Evolutionary conservation across 2,888 invertebrate species (phyloP), one percentile per base, ranked within the genome.

Genomic region (Melanchra persicariae): DNA sequence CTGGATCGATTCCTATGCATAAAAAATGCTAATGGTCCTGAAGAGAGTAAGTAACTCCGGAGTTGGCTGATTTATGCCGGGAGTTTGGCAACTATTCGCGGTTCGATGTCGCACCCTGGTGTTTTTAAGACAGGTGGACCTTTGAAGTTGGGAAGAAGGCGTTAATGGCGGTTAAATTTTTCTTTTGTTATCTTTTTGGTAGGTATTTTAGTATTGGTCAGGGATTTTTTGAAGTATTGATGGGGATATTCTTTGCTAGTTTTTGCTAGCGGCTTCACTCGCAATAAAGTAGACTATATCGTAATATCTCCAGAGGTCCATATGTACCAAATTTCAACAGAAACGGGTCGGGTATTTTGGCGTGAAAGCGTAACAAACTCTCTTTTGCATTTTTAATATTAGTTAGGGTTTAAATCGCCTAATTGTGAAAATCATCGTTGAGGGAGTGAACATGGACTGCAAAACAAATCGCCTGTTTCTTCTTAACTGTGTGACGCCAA

Each of bases 1-100:
- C 83, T 81, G 95, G 96, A 95, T 96, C 96, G 96, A 96, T 96
- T 95, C 91, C 93, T 95, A 95, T 96, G 95, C 95, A 96, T 96
- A 96, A 96, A 95, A 95, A 95, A 96, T 95, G 95, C 92, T 95
- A 95, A 96, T 96, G 95, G 95, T 91, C 84, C 92, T 87, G 87
- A 88, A 86, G 94, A 94, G 93, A 93, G 92, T 91, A 91, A 89
- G 89, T 90, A 90, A 90, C 86, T 91, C 90, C 83, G 83, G 92
- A 89, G 88, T 91, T 90, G 87, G 92, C 81, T 96, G 95, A 96
- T 95, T 96, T 95, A 96, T 95, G 94, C 83, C 87, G 81, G 34
- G 77, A 86, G 85, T 86, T 85, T 86, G 62, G 88, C 85, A 92
- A 93, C 93, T 93, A 93, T 92, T 88, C 89, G 89, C 88, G 86